Percentiles rank a stretch among this genome's conserved stretches.
Evolutionary conservation across 2,797 vertebrate species (phyloP).

Genomic region (Paguma larvata): DNA sequence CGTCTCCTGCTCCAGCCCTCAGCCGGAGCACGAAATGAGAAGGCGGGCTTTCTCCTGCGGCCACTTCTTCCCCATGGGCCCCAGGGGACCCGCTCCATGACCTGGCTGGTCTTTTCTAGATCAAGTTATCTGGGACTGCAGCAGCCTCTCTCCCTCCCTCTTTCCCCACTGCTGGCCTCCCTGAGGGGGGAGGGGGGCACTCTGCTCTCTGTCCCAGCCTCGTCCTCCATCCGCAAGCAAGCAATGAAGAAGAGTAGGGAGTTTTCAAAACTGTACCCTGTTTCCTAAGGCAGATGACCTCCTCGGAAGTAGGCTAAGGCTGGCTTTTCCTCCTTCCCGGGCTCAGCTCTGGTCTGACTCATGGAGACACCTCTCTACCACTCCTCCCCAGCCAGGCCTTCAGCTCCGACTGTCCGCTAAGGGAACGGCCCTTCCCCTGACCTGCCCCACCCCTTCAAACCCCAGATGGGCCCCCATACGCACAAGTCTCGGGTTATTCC

Average conservation of each 20-base stretch:
- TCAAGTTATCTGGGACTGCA: background rate
- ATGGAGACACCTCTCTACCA: background rate
- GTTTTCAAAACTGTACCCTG: background rate
- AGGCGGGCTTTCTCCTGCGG: background rate
- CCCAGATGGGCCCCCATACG: too few relatives aligned
- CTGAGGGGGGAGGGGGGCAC: background rate
- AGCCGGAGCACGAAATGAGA: background rate
- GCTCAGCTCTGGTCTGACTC: background rate
- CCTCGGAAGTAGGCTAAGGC: background rate
- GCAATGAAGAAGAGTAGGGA: background rate
- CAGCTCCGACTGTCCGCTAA: rapidly evolving
- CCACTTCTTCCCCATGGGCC: background rate
- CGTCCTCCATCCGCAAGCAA: background rate
- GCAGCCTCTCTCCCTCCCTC: background rate
- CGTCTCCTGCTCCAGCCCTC: background rate
- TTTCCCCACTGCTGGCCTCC: background rate
- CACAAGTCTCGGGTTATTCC: rapidly evolving
- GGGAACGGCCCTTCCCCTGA: rapidly evolving
- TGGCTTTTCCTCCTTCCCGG: background rate
- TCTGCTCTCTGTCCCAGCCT: background rate
- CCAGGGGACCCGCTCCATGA: background rate
- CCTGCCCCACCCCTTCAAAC: background rate
- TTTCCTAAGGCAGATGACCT: background rate
- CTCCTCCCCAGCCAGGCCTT: background rate
- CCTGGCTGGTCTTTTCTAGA: background rate